Evolutionary conservation across 2,797 vertebrate species (phyloP), one percentile per base, ranked within the genome.

Genomic region (Tiaroga cobitis): DNA sequence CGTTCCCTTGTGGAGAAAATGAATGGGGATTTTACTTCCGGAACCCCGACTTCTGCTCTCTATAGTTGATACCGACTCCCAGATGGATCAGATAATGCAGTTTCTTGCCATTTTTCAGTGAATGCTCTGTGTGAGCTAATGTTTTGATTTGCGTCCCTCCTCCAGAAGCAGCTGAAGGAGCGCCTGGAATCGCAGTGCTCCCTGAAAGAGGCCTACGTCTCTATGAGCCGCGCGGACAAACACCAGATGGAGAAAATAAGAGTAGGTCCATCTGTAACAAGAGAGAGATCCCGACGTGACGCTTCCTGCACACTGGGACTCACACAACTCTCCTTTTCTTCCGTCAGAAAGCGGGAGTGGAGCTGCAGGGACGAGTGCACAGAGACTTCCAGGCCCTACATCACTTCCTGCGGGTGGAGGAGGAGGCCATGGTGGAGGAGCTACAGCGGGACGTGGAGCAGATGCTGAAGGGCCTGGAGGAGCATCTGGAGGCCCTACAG

Each of bases 81-180:
- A 24, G 21, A 10, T 56, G 24, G 21, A 56, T n/a, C 1, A 59
- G 54, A n/a, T 11, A 59, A n/a, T 59, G 9, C 24, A 1, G 7
- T 15, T 8, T 75, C 49, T 54, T 34, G 18, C 3, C 46, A 32
- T 51, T 21, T 51, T 4, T 74, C 43, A 49, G 72, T 21, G 18
- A 73, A 34, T 34, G 46, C 41, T 34, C 72, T 51, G 46, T 21
- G 72, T 29, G 6, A 32, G 5, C 21, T 4, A 5, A 11, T 16
- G 5, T 24, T 24, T 34, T 49, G 13, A 3, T 72, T 39, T 59
- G 16, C 32, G 4, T 15, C 16, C 39, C 13, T 88, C 72, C 82
- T 87, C 34, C 90, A 97, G 96, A 96, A 95, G 89, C 92, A 94
- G 74, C 89, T 96, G 85, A 95, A 93, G 82, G 94, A 95, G n/a